Evolutionary conservation across 2,113 vertebrate species (phyloP).

Genomic region (Neoarius graeffei): DNA sequence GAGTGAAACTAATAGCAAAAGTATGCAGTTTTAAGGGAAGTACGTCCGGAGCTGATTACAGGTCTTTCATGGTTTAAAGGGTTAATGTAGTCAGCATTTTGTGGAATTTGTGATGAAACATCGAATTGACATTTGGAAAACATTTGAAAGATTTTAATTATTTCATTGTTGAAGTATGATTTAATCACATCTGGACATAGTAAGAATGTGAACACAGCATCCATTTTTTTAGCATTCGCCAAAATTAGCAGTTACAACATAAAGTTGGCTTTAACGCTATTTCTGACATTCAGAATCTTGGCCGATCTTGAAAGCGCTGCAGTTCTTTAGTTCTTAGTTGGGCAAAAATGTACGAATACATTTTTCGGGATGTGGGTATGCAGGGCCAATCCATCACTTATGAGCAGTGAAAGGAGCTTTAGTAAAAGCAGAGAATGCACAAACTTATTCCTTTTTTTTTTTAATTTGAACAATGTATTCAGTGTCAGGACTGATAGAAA

Average conservation of each 20-base stretch:
- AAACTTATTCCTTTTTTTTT: conserved; percentile 1
- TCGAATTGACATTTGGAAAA: neutral
- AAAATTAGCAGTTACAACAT: neutral
- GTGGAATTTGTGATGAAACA: neutral
- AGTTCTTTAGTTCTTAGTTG: conserved; percentile 12
- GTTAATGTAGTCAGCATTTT: conserved; percentile 1
- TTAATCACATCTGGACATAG: conserved; percentile 5
- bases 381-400: conserved; percentile 8
- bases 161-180: neutral
- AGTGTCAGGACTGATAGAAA: conserved; percentile 18
- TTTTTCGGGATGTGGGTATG: conserved; percentile 16
- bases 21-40: neutral
- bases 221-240: neutral
- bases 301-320: neutral
- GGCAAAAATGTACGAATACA: neutral
- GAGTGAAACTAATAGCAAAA: neutral
- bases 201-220: neutral
- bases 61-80: neutral
- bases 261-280: neutral
- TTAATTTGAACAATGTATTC: neutral
- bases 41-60: neutral
- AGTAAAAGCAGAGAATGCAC: conserved; percentile 7
- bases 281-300: neutral
- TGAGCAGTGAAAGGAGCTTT: conserved; percentile 21
- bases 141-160: neutral